Evolutionary conservation across 2,888 invertebrate genomes (phyloP), one percentile per base, ranked within the genome.

Genomic region (Cyclophora albipunctata): DNA sequence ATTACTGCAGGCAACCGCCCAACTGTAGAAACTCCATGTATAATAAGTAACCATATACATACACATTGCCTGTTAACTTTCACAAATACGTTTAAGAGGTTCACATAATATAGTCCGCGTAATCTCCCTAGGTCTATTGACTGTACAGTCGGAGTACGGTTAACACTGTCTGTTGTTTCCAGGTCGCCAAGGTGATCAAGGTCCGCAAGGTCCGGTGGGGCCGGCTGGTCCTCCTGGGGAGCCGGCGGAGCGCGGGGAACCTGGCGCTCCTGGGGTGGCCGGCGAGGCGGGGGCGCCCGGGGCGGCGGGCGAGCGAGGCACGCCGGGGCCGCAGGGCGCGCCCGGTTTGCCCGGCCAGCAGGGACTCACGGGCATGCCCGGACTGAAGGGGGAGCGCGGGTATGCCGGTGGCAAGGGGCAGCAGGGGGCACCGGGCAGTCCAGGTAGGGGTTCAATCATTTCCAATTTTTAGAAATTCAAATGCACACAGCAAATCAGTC

Each of bases 141-240:
- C 20, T 20, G 20, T 20, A 20, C 20, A 20, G 20, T 20, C 20
- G 20, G 20, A 20, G 20, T 20, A 20, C 20, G 20, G 20, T 20
- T 20, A 20, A 20, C 20, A 20, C 20, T 20, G 20, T 20, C n/a
- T n/a, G 20, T 20, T 20, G 20, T 7, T 41, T 34, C 34, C 62
- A 87, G 93, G 93, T 48, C 90, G 91, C 52, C 91, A 90, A 74
- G 95, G 96, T 55, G 94, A 95, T 67, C 91, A 95, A 70, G 95
- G 95, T 0, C 91, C 90, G 0, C 93, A 93, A 72, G 96, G 96
- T n/a, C 90, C 91, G 7, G 78, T 93, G 34, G 95, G 95, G 3
- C 92, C 93, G 0, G 86, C 90, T 0, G 96, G 96, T 2, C 92
- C 94, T 2, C 94, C 94, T 0, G 96, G 96, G 7, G 95, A 95